These are phyloP conservation scores for Agriopis leucophaearia DNA, from an alignment of 2,888 invertebrate species.

Conservation along the genomic window DNA sequence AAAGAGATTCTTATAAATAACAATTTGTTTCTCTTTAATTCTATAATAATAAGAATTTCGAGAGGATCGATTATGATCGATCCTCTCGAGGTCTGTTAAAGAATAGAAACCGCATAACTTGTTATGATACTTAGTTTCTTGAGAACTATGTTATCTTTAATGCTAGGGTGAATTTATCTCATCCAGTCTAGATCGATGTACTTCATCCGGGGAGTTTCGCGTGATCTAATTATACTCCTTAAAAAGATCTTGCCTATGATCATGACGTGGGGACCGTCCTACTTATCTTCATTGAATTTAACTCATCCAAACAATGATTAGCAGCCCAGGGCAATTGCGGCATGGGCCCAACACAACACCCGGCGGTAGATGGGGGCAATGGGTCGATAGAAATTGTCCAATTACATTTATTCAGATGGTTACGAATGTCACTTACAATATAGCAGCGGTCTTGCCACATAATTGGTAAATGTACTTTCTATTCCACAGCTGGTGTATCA, in stretches of 20 bases:
- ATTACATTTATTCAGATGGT: slow-evolving; percentile 83
- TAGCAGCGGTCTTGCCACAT: slow-evolving; percentile 72
- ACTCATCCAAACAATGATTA: slow-evolving; percentile 67
- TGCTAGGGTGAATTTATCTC: no score
- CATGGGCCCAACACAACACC: slow-evolving; percentile 56
- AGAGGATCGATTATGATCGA: no score
- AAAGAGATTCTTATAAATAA: neutral
- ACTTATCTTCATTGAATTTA: slow-evolving; percentile 61
- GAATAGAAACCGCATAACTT: no score
- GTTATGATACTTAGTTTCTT: no score
- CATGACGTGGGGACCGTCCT: slow-evolving; percentile 48
- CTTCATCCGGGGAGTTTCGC: neutral
- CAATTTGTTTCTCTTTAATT: no score
- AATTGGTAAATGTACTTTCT: slow-evolving; percentile 48
- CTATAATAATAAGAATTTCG: no score
- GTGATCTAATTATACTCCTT: neutral
- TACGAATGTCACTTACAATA: slow-evolving; percentile 82
- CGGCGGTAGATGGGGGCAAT: slow-evolving; percentile 76
- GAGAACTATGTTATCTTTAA: no score
- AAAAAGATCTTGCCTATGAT: slow-evolving; percentile 1
- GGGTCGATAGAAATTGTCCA: slow-evolving; percentile 83
- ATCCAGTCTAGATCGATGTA: neutral
- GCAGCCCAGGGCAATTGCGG: slow-evolving; percentile 69
- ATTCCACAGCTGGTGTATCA: slow-evolving; percentile 43
- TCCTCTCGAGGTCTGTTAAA: no score